These are phyloP conservation scores for Nasonia giraulti DNA, from an alignment of 1,140 invertebrate genomes.

Conservation along the genomic window DNA sequence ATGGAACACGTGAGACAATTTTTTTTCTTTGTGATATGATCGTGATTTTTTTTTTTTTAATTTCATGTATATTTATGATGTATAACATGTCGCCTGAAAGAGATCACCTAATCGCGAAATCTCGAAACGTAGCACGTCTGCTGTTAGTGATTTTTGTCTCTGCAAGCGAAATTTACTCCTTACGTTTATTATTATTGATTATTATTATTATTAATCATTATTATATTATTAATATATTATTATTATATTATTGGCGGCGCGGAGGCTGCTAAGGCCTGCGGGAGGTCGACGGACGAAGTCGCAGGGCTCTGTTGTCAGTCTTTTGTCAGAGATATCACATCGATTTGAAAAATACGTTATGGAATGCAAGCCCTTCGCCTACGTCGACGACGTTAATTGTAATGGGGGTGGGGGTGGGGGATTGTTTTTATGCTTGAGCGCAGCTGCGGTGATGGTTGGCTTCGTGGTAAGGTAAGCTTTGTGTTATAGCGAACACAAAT, in stretches of 20 bases:
- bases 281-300: conserved; percentile 11
- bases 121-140: not conserved
- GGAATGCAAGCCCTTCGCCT: not conserved
- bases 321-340: not conserved
- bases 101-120: conserved; percentile 4
- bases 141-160: conserved; percentile 38
- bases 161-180: conserved; percentile 41
- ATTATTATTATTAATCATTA: conserved; percentile 48
- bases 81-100: not conserved
- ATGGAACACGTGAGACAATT: conserved; percentile 34
- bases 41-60: not conserved
- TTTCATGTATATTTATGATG: not conserved
- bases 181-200: conserved; percentile 31
- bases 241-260: conserved; percentile 52
- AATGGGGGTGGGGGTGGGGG: no score
- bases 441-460: conserved; percentile 39
- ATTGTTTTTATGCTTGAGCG: conserved; percentile 1
- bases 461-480: conserved; percentile 74
- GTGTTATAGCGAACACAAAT: conserved; percentile 79
- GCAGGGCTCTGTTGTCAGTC: not conserved
- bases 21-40: not conserved
- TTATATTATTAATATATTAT: conserved; percentile 56
- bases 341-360: not conserved
- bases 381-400: not conserved
- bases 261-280: conserved; percentile 15